phyloP scores from a whole-genome alignment of 2,113 vertebrate genomes.

The Zootoca vivipara region DNA sequence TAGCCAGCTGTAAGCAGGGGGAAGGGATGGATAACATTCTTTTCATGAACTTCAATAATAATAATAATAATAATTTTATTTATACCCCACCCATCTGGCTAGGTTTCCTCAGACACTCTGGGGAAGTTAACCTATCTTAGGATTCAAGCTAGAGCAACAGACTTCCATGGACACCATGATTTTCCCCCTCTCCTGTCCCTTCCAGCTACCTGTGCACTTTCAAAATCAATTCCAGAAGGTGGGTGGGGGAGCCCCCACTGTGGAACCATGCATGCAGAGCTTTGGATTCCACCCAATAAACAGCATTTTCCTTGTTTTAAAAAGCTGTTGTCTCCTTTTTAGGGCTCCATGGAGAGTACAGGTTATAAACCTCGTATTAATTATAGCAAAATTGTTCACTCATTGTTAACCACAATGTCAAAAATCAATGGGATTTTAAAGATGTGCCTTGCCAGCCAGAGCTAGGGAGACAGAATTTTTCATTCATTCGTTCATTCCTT shows the following conservation, averaged over 20 bases:
- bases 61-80: too few species aligned
- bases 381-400: not conserved
- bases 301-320: not conserved
- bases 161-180: too few species aligned
- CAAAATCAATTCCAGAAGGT: too few species aligned
- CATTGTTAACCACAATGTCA: not conserved
- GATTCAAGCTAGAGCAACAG: not conserved
- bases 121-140: not conserved
- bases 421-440: slow-evolving; percentile 10
- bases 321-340: not conserved
- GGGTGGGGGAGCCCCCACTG: too few species aligned
- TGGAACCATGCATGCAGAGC: too few species aligned
- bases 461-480: not conserved
- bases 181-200: too few species aligned
- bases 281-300: too few species aligned
- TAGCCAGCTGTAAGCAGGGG: not conserved
- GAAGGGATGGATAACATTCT: not conserved
- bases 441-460: not conserved
- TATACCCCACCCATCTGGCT: too few species aligned
- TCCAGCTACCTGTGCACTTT: too few species aligned
- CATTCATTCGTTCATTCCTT: slow-evolving; percentile 20
- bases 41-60: not conserved
- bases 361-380: not conserved
- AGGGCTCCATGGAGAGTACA: not conserved
- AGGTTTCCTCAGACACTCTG: too few species aligned